A percentile compares a stretch with the other conserved stretches of the same genome.
Evolutionary conservation across 2,113 vertebrate species (phyloP).

Genomic region (Pardalotus punctatus): DNA sequence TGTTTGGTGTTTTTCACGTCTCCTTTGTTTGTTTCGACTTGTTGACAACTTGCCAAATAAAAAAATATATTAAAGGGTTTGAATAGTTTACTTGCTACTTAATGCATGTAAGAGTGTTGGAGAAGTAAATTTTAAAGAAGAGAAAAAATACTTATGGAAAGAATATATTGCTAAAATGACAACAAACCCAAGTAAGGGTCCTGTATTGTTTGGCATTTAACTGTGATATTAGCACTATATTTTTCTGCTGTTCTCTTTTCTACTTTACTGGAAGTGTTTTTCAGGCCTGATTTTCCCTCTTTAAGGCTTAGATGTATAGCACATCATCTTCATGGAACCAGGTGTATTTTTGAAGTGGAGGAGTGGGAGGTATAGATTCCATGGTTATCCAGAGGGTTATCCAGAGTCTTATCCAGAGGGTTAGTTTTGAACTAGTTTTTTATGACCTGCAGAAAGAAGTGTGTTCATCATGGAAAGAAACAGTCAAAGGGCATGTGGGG

Average conservation of each 20-base stretch:
- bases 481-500: not conserved
- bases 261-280: not conserved
- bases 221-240: not conserved
- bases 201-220: not conserved
- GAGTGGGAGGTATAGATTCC: not conserved
- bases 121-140: not conserved
- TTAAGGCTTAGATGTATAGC: not conserved
- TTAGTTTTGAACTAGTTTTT: not conserved
- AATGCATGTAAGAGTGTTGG: not conserved
- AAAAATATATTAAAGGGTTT: not conserved
- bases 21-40: not conserved
- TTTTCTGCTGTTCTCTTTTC: not conserved
- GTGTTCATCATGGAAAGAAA: not conserved
- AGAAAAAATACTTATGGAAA: not conserved
- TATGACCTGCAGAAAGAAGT: not conserved
- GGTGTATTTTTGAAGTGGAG: not conserved
- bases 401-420: not conserved
- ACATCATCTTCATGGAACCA: not conserved
- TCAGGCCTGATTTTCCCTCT: not conserved
- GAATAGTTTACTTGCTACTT: not conserved
- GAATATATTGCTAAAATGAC: not conserved
- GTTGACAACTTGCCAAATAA: not conserved
- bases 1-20: not conserved
- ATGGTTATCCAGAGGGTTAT: not conserved
- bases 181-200: not conserved